phyloP scores from a whole-genome alignment of 2,888 invertebrate species.

The Amitus sp. region DNA sequence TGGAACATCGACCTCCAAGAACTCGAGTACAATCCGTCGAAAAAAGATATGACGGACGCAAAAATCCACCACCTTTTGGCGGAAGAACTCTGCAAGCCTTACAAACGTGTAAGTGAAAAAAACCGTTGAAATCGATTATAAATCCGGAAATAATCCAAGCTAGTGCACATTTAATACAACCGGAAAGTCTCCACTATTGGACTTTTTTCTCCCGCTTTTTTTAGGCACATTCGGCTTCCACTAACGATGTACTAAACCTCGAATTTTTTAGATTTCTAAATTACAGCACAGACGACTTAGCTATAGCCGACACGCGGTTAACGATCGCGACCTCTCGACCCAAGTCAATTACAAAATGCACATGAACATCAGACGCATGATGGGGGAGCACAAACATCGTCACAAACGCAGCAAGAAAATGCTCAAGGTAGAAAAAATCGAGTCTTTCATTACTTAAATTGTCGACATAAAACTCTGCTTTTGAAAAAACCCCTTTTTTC shows the following conservation, averaged over 20 bases:
- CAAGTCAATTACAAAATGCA: constrained; percentile 90
- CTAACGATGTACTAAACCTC: constrained; percentile 5
- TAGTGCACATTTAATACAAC: too few species aligned
- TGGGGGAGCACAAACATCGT: constrained; percentile 84
- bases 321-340: constrained; percentile 86
- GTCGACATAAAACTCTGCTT: too few species aligned
- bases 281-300: constrained; percentile 86
- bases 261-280: constrained; percentile 14
- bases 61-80: constrained; percentile 92
- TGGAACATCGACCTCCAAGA: constrained; percentile 96
- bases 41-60: constrained; percentile 93
- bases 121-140: too few species aligned
- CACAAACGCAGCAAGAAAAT: constrained; percentile 87
- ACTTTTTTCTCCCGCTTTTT: not conserved
- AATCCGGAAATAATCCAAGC: too few species aligned
- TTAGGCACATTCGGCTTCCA: constrained; percentile 5
- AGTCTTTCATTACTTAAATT: too few species aligned
- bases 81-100: constrained; percentile 88
- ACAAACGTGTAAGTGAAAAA: constrained; percentile 76
- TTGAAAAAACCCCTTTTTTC: too few species aligned
- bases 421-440: constrained; percentile 72
- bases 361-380: constrained; percentile 87
- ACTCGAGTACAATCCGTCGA: constrained; percentile 90
- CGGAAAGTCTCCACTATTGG: too few species aligned
- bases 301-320: constrained; percentile 91